Conservation (phyloP, 1,140 invertebrate genomes). For the Tetramorium simillimum region DNA sequence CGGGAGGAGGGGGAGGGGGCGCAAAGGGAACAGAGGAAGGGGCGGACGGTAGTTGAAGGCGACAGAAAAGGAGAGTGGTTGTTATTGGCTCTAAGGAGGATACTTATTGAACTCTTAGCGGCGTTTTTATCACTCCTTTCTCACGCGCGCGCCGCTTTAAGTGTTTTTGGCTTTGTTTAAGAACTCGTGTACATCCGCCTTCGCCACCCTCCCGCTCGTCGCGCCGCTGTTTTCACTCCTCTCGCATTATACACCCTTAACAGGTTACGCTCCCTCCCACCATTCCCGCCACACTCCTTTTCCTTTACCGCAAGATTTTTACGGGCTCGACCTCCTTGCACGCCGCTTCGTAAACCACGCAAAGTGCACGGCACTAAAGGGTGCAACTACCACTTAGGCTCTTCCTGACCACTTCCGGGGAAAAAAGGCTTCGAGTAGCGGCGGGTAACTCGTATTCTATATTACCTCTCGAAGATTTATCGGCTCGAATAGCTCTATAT, state of each 20-base stretch:
- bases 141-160: constrained; percentile 69
- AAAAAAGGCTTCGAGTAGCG: constrained; percentile 58
- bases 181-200: constrained; percentile 62
- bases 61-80: constrained; percentile 63
- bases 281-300: constrained; percentile 6
- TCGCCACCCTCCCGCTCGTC: neutral
- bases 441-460: constrained; percentile 34
- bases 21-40: constrained; percentile 65
- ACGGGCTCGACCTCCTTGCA: constrained; percentile 62
- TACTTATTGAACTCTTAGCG: constrained; percentile 84
- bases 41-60: constrained; percentile 51
- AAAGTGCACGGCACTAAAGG: constrained; percentile 70
- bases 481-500: neutral
- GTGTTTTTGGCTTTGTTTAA: constrained; percentile 80
- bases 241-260: constrained; percentile 70
- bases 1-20: neutral
- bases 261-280: constrained; percentile 50
- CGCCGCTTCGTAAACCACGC: constrained; percentile 65
- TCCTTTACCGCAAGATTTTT: constrained; percentile 67
- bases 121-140: constrained; percentile 78
- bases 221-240: constrained; percentile 26
- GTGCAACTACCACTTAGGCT: constrained; percentile 71
- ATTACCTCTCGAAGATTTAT: constrained; percentile 57
- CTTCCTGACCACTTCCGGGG: constrained; percentile 51
- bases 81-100: constrained; percentile 83